Conservation (phyloP, 35 echinoderm and acorn worm genomes). For the Diadema setosum region DNA sequence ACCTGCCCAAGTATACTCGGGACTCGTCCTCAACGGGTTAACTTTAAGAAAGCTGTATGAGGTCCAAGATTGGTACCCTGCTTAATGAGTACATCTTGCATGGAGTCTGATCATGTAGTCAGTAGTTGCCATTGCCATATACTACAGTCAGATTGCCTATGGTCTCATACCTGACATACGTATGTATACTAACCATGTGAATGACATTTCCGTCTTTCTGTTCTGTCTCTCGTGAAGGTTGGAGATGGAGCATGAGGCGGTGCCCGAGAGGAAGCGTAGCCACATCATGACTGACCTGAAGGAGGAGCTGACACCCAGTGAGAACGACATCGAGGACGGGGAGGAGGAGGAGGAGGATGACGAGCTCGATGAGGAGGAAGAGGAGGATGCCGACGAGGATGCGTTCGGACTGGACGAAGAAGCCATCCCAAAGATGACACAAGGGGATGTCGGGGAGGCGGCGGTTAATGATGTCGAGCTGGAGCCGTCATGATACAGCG, state of each 20-base stretch:
- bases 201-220: too few species aligned
- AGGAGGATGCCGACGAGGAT: conserved; percentile 12
- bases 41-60: too few species aligned
- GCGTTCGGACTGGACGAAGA: neutral
- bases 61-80: too few species aligned
- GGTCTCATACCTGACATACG: too few species aligned
- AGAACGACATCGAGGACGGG: neutral
- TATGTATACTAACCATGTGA: too few species aligned
- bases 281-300: neutral
- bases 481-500: too few species aligned
- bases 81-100: too few species aligned
- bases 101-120: too few species aligned
- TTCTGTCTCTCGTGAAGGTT: neutral
- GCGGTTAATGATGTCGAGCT: neutral
- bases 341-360: neutral
- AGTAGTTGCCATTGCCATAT: too few species aligned
- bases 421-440: neutral
- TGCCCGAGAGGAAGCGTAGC: neutral
- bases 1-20: too few species aligned
- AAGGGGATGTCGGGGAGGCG: neutral
- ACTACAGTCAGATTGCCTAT: too few species aligned
- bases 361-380: conserved; percentile 1
- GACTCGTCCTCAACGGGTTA: too few species aligned
- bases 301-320: conserved; percentile 1
- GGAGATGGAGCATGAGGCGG: neutral